Evolutionary conservation across 1,140 invertebrate species (phyloP), one percentile per base, ranked within the genome.

Genomic region (Nymphalis io): DNA sequence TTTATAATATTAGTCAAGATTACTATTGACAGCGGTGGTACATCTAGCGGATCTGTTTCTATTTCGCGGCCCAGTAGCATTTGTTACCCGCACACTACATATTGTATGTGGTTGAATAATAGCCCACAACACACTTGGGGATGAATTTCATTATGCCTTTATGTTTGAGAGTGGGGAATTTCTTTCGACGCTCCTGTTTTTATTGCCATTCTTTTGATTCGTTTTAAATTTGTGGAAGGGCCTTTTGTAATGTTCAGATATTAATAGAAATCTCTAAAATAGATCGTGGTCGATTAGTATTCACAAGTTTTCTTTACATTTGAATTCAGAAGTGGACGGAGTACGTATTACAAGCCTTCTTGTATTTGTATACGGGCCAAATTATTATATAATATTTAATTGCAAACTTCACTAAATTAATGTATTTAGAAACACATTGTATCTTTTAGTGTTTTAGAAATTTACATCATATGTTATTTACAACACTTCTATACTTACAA

Each of bases 61-160:
- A 16, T 63, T 71, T 63, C 71, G 55, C 63, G 68, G 71, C 69
- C 75, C 80, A 74, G 77, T 83, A 83, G 81, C 86, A 83, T 89
- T 89, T 82, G 82, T 87, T 82, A 85, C 80, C 74, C 74, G 74
- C 79, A 87, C 82, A 87, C 81, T 89, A 89, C 87, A 87, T 87
- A 87, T 87, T 87, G 81, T 89, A 88, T 82, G 82, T 71, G 84
- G 85, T 74, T 84, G 88, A 87, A 87, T 88, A 90, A 90, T 87
- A 88, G 81, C 78, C 79, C 79, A 76, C 84, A 84, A 84, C 86
- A 88, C 85, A 83, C 87, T 83, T 78, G 86, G 87, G 86, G 81
- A 90, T 90, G 82, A 85, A 90, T 90, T 88, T 88, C 82, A 90
- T 90, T 88, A 89, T 80, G 82, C 83, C 80, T 87, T 86, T 81